Evolutionary conservation across 2,888 invertebrate species (phyloP), one percentile per base, ranked within the genome.

Genomic region (Drosophila nr. perissopoda): DNA sequence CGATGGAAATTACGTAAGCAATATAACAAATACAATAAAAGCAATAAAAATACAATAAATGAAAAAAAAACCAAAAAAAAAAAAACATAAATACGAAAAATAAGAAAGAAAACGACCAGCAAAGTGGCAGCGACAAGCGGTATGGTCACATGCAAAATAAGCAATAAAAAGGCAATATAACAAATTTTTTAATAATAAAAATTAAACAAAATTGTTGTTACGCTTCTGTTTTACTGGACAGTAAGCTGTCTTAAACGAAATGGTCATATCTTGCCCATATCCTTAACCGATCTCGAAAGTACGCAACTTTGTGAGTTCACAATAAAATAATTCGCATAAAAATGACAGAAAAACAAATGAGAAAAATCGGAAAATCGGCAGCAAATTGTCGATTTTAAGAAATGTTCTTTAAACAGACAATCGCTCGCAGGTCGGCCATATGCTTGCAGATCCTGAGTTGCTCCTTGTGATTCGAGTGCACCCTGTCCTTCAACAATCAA

Each of bases 131-230:
- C 27, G 51, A 64, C 36, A 29, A 59, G 38, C 18, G n/a, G 48
- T 40, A 48, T 56, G 76, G 76, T 82, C 86, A 77, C 70, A 70
- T 48, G 61, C 33, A 56, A 81, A 82, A 85, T 64, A 78, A 83
- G 87, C 84, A 84, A 87, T 82, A 76, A 61, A 80, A 88, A 71
- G 74, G 89, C 89, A 85, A 85, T 86, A 88, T 88, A 86, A 88
- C 66, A 78, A 75, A 80, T 78, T 84, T 84, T 84, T 86, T 84
- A 84, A 84, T 83, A 84, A 84, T 86, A 88, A 86, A 88, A 84
- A 78, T 71, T 81, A 75, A 88, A 86, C 71, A 67, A 75, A 66
- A 79, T 69, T 69, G 62, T 69, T 78, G 69, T 74, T 36, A 66
- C 36, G 34, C 45, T 49, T 34, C 18, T 65, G 65, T 78, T 69